Percentiles rank a stretch among this genome's conserved stretches.
These are phyloP conservation scores for Stomatorhinus ivindoensis DNA, from an alignment of 2,113 vertebrate genomes.

Conservation along the genomic window DNA sequence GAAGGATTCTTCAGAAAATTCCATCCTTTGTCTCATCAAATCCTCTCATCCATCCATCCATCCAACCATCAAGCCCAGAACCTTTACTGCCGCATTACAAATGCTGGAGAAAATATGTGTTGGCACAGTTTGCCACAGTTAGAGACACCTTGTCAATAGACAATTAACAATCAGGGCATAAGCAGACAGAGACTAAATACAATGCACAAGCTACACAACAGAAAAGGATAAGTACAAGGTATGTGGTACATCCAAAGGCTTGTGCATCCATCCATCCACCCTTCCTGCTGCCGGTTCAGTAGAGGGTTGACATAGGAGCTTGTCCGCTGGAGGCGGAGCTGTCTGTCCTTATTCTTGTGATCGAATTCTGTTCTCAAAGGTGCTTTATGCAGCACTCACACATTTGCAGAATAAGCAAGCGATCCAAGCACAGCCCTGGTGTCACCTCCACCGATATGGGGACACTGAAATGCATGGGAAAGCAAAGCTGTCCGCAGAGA, in stretches of 20 bases:
- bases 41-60: not conserved
- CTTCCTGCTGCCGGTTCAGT: not conserved
- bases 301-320: not conserved
- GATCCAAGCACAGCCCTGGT: not conserved
- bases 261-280: not conserved
- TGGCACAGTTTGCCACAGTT: not conserved
- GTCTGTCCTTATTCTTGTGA: not conserved
- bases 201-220: not conserved
- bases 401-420: not conserved
- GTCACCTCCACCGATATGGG: not conserved
- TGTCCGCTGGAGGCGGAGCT: not conserved
- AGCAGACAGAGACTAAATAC: not conserved
- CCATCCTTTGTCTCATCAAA: not conserved
- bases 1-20: not conserved
- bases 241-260: not conserved
- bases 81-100: not conserved
- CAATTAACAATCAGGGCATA: not conserved
- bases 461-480: not conserved
- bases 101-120: not conserved
- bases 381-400: not conserved
- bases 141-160: not conserved
- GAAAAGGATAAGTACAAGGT: not conserved
- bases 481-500: not conserved
- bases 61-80: not conserved
- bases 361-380: not conserved